phyloP scores from a whole-genome alignment of 2,113 vertebrate species.

The Pseudois nayaur region DNA sequence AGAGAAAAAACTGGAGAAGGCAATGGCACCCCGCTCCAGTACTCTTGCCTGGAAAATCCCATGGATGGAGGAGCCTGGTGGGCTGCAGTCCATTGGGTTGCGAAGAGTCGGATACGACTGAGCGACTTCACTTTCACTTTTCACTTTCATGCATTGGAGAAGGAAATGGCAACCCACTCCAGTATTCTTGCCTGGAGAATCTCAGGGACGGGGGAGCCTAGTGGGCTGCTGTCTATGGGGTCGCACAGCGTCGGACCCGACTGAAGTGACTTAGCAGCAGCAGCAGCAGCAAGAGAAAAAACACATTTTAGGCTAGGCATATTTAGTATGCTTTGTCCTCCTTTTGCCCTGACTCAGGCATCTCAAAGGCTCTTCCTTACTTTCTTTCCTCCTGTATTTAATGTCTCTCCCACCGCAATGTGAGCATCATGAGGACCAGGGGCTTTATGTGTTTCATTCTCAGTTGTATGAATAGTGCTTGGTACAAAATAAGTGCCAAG shows the following conservation, averaged over 20 bases:
- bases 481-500: background rate
- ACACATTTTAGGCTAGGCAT: background rate
- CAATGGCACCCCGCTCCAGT: too few species aligned
- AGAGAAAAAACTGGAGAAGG: background rate
- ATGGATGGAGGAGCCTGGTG: too few species aligned
- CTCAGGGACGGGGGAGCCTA: too few species aligned
- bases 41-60: too few species aligned
- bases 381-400: background rate
- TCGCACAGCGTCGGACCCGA: fast-evolving
- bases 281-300: background rate
- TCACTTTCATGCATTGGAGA: too few species aligned
- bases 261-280: too few species aligned
- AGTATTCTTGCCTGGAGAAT: too few species aligned
- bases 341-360: background rate
- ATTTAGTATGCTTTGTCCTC: background rate
- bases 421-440: background rate
- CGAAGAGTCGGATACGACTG: fast-evolving
- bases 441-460: background rate
- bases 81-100: too few species aligned
- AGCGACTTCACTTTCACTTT: too few species aligned
- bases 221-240: too few species aligned
- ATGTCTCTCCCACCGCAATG: background rate
- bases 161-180: too few species aligned
- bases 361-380: background rate
- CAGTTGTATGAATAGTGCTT: background rate